Evolutionary conservation across 2,797 vertebrate genomes (phyloP).

Genomic region (Staurois parvus): DNA sequence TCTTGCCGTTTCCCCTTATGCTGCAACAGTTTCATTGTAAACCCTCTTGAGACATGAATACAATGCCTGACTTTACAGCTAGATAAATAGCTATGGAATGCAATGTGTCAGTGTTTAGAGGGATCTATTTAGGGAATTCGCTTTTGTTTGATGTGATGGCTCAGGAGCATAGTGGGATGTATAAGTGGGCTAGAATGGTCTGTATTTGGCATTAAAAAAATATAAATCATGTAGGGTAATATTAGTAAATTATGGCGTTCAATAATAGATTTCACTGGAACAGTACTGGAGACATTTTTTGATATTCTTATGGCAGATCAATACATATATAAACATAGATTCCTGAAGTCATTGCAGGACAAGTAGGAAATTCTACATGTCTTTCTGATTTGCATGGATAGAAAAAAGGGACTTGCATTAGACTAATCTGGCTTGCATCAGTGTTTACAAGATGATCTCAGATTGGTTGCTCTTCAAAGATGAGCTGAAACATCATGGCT

Average conservation of each 20-base stretch:
- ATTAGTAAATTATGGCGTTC: slow-evolving; percentile 19
- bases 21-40: not conserved
- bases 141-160: slow-evolving; percentile 49
- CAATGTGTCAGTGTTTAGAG: slow-evolving; percentile 1
- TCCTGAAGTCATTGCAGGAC: not conserved
- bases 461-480: too few relatives aligned
- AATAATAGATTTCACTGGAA: slow-evolving; percentile 42
- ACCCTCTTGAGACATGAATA: not conserved
- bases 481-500: too few relatives aligned
- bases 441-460: not conserved
- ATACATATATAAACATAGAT: slow-evolving; percentile 4
- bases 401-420: not conserved
- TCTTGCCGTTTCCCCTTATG: not conserved
- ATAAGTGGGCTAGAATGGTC: slow-evolving; percentile 49
- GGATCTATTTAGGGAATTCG: slow-evolving; percentile 43
- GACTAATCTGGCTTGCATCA: not conserved
- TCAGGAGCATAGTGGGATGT: slow-evolving; percentile 14
- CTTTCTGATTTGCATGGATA: not conserved
- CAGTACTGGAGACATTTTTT: slow-evolving; percentile 20
- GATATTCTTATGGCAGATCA: slow-evolving; percentile 42
- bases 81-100: slow-evolving; percentile 20
- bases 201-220: slow-evolving; percentile 40
- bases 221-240: slow-evolving; percentile 45
- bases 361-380: not conserved
- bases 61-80: slow-evolving; percentile 7